Evolutionary conservation across 2,113 vertebrate genomes (phyloP), one percentile per base, ranked within the genome.

Genomic region (Todiramphus saurophagus): DNA sequence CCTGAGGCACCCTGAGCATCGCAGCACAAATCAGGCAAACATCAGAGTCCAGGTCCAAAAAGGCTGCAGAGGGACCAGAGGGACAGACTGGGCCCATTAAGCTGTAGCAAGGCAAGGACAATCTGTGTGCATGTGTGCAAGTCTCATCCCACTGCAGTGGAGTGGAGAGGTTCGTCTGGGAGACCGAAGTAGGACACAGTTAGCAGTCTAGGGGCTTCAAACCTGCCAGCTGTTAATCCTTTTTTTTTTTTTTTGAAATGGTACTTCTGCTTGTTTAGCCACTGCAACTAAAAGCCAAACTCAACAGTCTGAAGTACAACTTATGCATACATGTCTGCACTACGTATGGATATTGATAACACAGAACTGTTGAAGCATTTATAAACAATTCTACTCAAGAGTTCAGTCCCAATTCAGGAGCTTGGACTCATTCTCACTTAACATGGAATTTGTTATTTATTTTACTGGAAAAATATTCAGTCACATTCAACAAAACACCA

Each of bases 381-480:
- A 60, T 53, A 93, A 91, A 89, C 87, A 81, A 58, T 39, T 50
- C 84, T 69, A 72, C 93, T 75, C 70, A 76, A 92, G 51, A 90
- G 78, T 28, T 87, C 37, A 27, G 80, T 74, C 83, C n/a, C 63
- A 94, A 94, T 48, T 63, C 74, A 55, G 69, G 51, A 93, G 75
- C 44, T 41, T 76, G 70, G 44, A 82, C 53, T 78, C 41, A 37
- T 68, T 72, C 69, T 87, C 74, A 79, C 37, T 58, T 56, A 79
- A 68, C 48, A 68, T 23, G 51, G 62, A 83, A 50, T 87, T 94
- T 58, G 82, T 75, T 73, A 56, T 64, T 56, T 86, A 72, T 93
- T 91, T 91, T 76, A 93, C 89, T 79, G 74, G 83, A 37, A 87
- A 91, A 89, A 87, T 84, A 39, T 70, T 92, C 64, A 73, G 64